Evolutionary conservation across 2,888 invertebrate species (phyloP), one percentile per base, ranked within the genome.

Genomic region (Drosophila picticornis): DNA sequence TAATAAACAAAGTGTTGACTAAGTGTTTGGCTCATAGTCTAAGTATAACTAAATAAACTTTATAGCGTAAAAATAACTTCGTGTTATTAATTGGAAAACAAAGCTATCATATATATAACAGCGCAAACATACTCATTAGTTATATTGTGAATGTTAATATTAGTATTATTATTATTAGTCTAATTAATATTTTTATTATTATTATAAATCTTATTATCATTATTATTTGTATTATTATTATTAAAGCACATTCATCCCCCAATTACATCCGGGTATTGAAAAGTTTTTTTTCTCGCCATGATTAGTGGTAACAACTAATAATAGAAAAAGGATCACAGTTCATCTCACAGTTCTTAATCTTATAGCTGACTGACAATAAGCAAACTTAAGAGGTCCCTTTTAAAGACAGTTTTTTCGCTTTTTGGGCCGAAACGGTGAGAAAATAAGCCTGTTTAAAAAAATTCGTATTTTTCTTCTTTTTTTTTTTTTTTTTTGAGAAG

Each of bases 401-500:
- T 13, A 22, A 46, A 22, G 46, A 2, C 13, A 7, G 16, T 16
- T 46, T 46, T 22, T 22, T 4, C 7, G 19, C 13, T 11, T 29
- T 22, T 50, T 29, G 10, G 27, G 9, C 22, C 9, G 36, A 68
- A 64, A 59, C 63, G 52, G 71, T 69, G 80, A 48, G 77, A 77
- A 83, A 77, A 58, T n/a, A 68, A 61, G 59, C 80, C 63, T 34
- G 90, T 90, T 88, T 90, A 9, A 4, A 9, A 16, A 19, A 61
- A 51, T 56, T 52, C 16, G 16, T 9, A 50, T 13, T 32, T 25
- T 4, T 6, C 38, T 10, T 19, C 0, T 22, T 43, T 22, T n/a
- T 40, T 40, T n/a, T n/a, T 40, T 40, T n/a, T 19, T 1, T n/a
- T 11, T 40, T n/a, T n/a, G 1, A 16, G 46, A 56, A 53, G 32